Base-by-base conservation (phyloP, 1,140 invertebrate genomes). In the Cotesia vestalis region DNA sequence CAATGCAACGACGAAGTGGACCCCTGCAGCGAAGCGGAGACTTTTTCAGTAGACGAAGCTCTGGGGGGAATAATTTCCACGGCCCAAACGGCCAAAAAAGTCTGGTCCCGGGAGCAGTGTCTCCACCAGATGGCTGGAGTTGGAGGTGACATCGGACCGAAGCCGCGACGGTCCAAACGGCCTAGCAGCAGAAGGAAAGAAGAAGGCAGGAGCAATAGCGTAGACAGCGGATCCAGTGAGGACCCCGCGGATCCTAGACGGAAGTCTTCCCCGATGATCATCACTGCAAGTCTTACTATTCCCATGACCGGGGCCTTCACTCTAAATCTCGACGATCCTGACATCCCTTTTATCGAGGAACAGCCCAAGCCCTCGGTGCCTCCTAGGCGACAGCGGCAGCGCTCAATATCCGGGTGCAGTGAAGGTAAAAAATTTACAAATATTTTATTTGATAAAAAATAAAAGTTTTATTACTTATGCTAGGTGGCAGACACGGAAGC, bases 201-300 rank as follows among this genome's bases (percentile, higher is more conserved):
- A 8, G 86, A 89, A 59, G 85, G 86, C 59, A 85, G 87, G 64
- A 89, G 89, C 66, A 89, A 90, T 71, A 88, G 88, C 69, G 88
- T 90, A 55, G 83, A 89, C 57, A 85, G 85, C 59, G 83, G 83
- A 36, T 86, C 85, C 0, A 87, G 85, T 77, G 85, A 89, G 63
- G 87, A 88, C 73, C 83, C 83, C 0, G 67, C 79, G 0, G 87
- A 89, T 66, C 73, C 79, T 4, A 80, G 88, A 57, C 80, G 89
- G 73, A 83, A 83, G 76, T 89, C 88, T 0, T 88, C 88, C 0
- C 88, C 88, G 1, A 88, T 91, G 78, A 91, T 95, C 4, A 94
- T 96, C 74, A 94, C 92, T 1, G 94, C 93, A 0, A 94, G 92
- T 76, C 88, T 95, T 4, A 94, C 92, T 73, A 93, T 95, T 81